Evolutionary conservation across 2,797 vertebrate species (phyloP), one percentile per base, ranked within the genome.

Genomic region (Pogoniulus pusillus): DNA sequence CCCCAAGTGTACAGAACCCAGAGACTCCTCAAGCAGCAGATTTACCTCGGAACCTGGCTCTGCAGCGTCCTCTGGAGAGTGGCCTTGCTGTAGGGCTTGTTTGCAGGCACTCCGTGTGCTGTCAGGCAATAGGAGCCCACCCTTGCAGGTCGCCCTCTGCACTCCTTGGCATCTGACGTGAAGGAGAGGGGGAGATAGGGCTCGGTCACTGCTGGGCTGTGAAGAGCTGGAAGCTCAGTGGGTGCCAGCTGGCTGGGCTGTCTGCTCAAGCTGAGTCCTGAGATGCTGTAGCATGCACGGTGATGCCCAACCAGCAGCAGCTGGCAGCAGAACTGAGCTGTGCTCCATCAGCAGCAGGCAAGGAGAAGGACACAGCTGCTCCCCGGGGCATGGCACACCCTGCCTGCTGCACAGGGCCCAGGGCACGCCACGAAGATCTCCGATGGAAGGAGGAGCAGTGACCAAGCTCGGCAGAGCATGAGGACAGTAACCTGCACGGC

Each of bases 41-140:
- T 96, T 98, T 98, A 98, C 97, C 97, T 98, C 97, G 97, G 97
- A 97, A 96, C 97, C 95, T 90, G 92, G 89, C 96, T 97, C 96
- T 96, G 96, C 95, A 96, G 92, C 71, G 93, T 93, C 85, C 96
- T 96, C 96, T 69, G 35, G 92, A 57, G 88, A 95, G 64, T 22
- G 84, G 71, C 86, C 93, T 94, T 95, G 93, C 77, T 80, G 23
- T 82, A 69, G 63, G 34, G 4, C 22, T 70, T 76, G 17, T 91
- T 74, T 63, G 94, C 89, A 84, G 92, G 87, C 85, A 87, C 17
- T 51, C 63, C 37, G 66, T 88, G 74, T 91, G 96, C 96, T 86
- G 90, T 24, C 30, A 23, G 97, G 97, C 97, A 97, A 96, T 96
- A 96, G 74, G 51, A 89, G 93, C 89, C 93, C 87, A 55, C 80